These are phyloP conservation scores for Cheirogaleus medius DNA, from an alignment of 2,113 vertebrate species.

Conservation along the genomic window DNA sequence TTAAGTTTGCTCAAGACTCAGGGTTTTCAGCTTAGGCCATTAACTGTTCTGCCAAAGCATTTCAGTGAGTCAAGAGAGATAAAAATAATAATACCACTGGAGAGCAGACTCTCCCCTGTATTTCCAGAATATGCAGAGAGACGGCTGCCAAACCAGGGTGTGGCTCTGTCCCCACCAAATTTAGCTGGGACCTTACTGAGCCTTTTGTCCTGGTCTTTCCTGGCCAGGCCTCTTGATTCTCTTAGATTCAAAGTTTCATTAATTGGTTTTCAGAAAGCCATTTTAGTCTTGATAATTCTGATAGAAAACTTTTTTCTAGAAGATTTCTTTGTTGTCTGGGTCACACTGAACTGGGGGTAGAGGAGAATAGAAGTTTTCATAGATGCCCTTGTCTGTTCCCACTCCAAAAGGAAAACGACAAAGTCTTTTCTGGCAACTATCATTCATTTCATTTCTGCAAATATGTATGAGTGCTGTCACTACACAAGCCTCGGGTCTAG, in stretches of 20 bases:
- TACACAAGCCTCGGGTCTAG: neutral
- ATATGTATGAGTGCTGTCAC: neutral
- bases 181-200: neutral
- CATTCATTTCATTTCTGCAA: rapidly evolving
- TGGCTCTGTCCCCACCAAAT: neutral
- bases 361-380: neutral
- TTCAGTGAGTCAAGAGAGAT: neutral
- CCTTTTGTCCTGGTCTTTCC: neutral
- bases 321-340: neutral
- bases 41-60: neutral
- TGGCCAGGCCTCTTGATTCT: neutral
- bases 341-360: neutral
- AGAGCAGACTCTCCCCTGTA: neutral
- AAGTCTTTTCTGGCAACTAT: neutral
- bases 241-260: neutral
- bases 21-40: neutral
- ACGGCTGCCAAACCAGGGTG: neutral
- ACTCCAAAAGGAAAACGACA: neutral
- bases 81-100: neutral
- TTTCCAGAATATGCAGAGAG: neutral
- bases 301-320: neutral
- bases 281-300: neutral
- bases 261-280: neutral
- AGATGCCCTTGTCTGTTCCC: neutral
- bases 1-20: neutral